Percentiles rank a stretch among this genome's conserved stretches.
These are phyloP conservation scores for Saturnia japonica DNA, from an alignment of 2,888 invertebrate species.

Conservation along the genomic window DNA sequence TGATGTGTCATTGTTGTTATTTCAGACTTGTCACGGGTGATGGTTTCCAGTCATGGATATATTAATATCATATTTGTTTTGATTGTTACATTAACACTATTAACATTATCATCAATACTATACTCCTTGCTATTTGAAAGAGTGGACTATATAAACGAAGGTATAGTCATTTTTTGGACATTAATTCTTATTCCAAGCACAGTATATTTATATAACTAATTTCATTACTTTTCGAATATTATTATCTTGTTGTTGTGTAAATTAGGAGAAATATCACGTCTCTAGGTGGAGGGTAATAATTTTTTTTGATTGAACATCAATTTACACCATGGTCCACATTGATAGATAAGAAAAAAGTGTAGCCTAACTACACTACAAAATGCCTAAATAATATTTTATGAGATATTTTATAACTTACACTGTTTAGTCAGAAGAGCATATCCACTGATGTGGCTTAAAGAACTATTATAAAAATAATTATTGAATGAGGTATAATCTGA, in stretches of 20 bases:
- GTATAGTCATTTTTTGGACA: constrained; percentile 6
- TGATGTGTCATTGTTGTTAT: constrained; percentile 37
- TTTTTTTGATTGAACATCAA: neutral
- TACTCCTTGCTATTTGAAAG: constrained; percentile 36
- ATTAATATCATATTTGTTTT: constrained; percentile 12
- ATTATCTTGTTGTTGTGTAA: no score
- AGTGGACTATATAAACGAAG: constrained; percentile 28
- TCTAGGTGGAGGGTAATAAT: no score
- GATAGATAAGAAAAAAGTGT: neutral
- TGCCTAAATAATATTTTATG: neutral
- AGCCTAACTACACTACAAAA: neutral
- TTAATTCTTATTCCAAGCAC: neutral
- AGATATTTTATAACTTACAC: neutral
- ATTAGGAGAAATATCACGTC: no score
- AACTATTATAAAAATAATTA: no score
- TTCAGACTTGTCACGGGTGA: constrained; percentile 66
- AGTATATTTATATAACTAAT: neutral
- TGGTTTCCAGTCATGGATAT: constrained; percentile 38
- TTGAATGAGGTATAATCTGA: neutral
- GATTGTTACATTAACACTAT: constrained; percentile 39
- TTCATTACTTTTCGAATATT: no score
- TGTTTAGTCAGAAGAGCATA: neutral
- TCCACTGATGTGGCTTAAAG: no score
- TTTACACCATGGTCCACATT: neutral
- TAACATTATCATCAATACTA: constrained; percentile 41